Evolutionary conservation across 2,113 vertebrate species (phyloP), one percentile per base, ranked within the genome.

Genomic region (Dryoscopus gambensis): DNA sequence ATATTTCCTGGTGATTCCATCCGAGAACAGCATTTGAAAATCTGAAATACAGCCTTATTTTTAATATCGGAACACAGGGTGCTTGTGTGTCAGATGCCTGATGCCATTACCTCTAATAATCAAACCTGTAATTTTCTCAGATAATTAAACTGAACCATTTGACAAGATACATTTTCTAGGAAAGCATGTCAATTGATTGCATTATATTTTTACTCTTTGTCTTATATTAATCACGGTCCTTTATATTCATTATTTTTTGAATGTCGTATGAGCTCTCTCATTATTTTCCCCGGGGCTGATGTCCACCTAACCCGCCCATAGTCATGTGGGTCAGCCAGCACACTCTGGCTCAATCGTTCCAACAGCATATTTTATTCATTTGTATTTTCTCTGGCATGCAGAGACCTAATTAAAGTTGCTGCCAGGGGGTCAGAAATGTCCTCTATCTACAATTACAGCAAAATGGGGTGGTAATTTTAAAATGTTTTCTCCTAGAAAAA

Each of bases 111-210:
- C 14, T 88, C 63, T 90, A 90, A 83, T 70, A 93, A 84, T 81
- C 46, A 92, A 92, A 90, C 68, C 30, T 50, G 15, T 44, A 86
- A 83, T 95, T 93, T 95, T 90, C 82, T 86, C 50, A 88, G 89
- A 90, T 88, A 92, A 90, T 92, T 64, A 83, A 89, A 83, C 33
- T 22, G 52, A 93, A 55, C n/a, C 10, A 11, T 67, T 76, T 74
- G 37, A 80, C 37, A 88, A 92, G 83, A 73, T 33, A 33, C 4
- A 50, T 77, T 88, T 83, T 46, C 21, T 57, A 60, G 21, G 53
- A 88, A 90, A 85, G 37, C 12, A 44, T n/a, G 19, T 74, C 65
- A 55, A 40, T 86, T 92, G 49, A 33, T 84, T 69, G 17, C 30
- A 47, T 84, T 94, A 13, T 70, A 59, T 82, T 78, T 91, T 74